Base-by-base conservation (phyloP, 2,797 vertebrate species). In the Xiphophorus birchmanni region DNA sequence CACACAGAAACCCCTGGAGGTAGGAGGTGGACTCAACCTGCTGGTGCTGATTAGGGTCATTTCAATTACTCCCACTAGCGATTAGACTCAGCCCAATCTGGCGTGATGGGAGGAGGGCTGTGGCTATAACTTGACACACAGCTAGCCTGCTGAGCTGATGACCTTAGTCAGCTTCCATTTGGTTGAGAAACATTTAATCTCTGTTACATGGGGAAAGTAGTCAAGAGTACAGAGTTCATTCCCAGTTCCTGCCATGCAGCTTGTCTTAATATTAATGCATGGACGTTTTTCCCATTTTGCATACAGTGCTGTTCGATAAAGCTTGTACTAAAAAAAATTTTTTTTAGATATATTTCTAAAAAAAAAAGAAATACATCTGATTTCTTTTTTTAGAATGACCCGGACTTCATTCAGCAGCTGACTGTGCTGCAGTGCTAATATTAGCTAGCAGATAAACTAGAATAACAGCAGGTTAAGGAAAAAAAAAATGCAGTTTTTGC, bases 1-100 rank as follows among this genome's bases (percentile, higher is more conserved):
- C 73, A 71, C 21, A 75, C 5, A 15, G 21, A 75, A 73, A 76
- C 18, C n/a, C 26, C 67, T 40, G 35, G 37, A 65, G 60, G 13
- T 44, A n/a, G 37, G 29, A 60, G 58, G 56, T 60, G n/a, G 48
- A 52, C 37, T 56, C 50, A 83, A 87, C 84, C 84, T 86, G 88
- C 52, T 80, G 80, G 40, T 63, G 2, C n/a, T 69, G 86, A 94
- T 93, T 90, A 90, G 88, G 90, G 93, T 90, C 87, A 90, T 75
- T 84, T 87, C 88, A 91, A 91, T 91, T 85, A 89, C 76, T 77
- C 73, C 42, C 71, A 58, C 73, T 82, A 44, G 87, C 71, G 89
- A 92, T 93, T 88, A 92, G 84, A 90, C 87, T 83, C 71, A 80
- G 85, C 82, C 84, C 87, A 91, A 84, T 90, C 83, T 86, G 91